Conservation (phyloP, 2,888 invertebrate species). For the Drosophila anomelani region DNA sequence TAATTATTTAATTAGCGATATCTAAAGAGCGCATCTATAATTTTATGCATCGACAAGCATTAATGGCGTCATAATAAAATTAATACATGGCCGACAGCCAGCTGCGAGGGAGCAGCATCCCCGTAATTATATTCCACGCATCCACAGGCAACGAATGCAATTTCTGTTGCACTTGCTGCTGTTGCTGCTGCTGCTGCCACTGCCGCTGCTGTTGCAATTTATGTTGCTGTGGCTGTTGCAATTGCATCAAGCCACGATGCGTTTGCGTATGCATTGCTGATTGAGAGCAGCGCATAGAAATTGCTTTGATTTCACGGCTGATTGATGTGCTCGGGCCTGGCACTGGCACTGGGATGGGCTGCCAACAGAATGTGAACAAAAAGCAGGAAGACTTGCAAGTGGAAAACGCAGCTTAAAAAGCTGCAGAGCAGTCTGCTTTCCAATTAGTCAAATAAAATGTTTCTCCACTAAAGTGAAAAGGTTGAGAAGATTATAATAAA, state of each 20-base stretch:
- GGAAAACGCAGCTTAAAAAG: not conserved
- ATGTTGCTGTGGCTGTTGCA: constrained; percentile 13
- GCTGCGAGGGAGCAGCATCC: constrained; percentile 27
- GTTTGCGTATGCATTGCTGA: constrained; percentile 34
- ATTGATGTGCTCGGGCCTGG: constrained; percentile 28
- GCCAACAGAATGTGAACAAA: not conserved
- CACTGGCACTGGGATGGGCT: constrained; percentile 4
- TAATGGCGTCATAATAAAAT: constrained; percentile 71
- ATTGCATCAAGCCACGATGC: constrained; percentile 31
- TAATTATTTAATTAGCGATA: constrained; percentile 81
- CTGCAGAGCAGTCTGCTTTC: not conserved
- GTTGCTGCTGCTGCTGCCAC: not conserved
- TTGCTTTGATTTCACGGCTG: constrained; percentile 44
- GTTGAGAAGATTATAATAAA: not conserved
- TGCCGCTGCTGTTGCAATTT: constrained; percentile 14
- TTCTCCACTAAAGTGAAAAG: not conserved
- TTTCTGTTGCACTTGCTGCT: constrained; percentile 39
- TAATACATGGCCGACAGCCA: constrained; percentile 61
- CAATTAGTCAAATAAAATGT: constrained; percentile 12
- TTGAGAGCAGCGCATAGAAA: constrained; percentile 41
- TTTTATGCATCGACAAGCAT: constrained; percentile 78
- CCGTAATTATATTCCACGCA: constrained; percentile 42
- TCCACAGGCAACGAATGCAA: constrained; percentile 26
- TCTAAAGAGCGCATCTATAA: constrained; percentile 77
- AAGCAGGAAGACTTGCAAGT: not conserved